phyloP scores from a whole-genome alignment of 2,797 vertebrate species.

The Meda fulgida region DNA sequence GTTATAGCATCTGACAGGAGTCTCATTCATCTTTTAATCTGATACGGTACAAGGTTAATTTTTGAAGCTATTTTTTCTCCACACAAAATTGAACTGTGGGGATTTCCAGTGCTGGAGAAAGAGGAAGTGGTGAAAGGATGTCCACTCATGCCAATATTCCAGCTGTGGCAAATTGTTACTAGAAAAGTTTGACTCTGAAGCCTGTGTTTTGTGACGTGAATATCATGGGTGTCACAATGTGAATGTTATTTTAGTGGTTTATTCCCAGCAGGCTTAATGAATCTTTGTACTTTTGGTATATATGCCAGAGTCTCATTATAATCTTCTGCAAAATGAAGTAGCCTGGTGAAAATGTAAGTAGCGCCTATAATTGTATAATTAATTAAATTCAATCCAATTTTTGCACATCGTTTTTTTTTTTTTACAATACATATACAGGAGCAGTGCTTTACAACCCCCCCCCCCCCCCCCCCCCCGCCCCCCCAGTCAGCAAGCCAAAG shows the following conservation, averaged over 20 bases:
- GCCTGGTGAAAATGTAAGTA: conserved; percentile 40
- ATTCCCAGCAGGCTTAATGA: conserved; percentile 30
- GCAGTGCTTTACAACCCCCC: not conserved
- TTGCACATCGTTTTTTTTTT: not conserved
- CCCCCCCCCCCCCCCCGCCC: too few relatives aligned
- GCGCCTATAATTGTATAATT: not conserved
- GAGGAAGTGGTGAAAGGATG: not conserved
- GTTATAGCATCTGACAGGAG: conserved; percentile 48
- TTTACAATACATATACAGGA: not conserved
- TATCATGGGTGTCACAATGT: conserved; percentile 6
- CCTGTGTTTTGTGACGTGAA: conserved; percentile 21
- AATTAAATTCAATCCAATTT: not conserved
- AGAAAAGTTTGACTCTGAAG: conserved; percentile 38
- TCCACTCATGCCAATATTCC: conserved; percentile 11
- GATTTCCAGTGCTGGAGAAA: not conserved
- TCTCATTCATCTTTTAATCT: conserved; percentile 51
- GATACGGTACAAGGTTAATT: conserved; percentile 50
- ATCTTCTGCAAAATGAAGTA: conserved; percentile 38
- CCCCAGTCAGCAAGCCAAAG: not conserved
- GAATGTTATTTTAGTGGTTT: conserved; percentile 28
- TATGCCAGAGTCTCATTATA: conserved; percentile 11
- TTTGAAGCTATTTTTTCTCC: conserved; percentile 33
- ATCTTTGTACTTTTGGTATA: conserved; percentile 11
- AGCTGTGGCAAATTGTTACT: not conserved
- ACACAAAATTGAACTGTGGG: conserved; percentile 6